Conservation (phyloP, 2,113 vertebrate species). For the Etheostoma spectabile region DNA sequence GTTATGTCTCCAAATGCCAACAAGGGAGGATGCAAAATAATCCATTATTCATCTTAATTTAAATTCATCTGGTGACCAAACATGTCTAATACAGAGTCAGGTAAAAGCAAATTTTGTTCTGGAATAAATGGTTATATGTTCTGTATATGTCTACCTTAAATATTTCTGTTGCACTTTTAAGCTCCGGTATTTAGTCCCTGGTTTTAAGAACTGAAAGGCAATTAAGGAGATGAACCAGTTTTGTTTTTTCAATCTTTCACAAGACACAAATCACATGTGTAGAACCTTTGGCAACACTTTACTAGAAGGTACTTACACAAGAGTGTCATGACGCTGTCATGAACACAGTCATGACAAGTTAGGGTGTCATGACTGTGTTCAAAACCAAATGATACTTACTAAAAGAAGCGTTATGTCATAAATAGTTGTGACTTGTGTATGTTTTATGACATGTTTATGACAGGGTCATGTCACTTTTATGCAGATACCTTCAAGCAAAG, state of each 20-base stretch:
- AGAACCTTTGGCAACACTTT: background rate
- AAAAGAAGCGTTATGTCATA: too few species aligned
- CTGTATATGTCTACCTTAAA: background rate
- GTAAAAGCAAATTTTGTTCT: slow-evolving; percentile 12
- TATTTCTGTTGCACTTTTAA: slow-evolving; percentile 63
- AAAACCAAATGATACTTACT: too few species aligned
- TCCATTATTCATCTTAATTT: background rate
- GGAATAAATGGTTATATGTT: background rate
- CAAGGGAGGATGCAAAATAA: background rate
- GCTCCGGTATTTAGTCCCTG: slow-evolving; percentile 35
- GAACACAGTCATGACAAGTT: too few species aligned
- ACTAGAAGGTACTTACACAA: too few species aligned
- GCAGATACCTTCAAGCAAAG: too few species aligned
- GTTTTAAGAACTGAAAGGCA: slow-evolving; percentile 4
- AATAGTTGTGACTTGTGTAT: too few species aligned
- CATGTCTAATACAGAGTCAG: background rate
- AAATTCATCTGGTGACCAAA: background rate
- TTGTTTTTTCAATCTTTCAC: background rate
- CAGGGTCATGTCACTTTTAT: too few species aligned
- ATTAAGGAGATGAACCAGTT: background rate
- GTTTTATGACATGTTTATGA: too few species aligned
- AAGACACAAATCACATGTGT: background rate
- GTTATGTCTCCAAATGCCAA: slow-evolving; percentile 9
- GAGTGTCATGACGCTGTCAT: too few species aligned
- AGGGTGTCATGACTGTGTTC: too few species aligned